These are phyloP conservation scores for Ibycter americanus DNA, from an alignment of 2,797 vertebrate genomes.

Conservation along the genomic window DNA sequence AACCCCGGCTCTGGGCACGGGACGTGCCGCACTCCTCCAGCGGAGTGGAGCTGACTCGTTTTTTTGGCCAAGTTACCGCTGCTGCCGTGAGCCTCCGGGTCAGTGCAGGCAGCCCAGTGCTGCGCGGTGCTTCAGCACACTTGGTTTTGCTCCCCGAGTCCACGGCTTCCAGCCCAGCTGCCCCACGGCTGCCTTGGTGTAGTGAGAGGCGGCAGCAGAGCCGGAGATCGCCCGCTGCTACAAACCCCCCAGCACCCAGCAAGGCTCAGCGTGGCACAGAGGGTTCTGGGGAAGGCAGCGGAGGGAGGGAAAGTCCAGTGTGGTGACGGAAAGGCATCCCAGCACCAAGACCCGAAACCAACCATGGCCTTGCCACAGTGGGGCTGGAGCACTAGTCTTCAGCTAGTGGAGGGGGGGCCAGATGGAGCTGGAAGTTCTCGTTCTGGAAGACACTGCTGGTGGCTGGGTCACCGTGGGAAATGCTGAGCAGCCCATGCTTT, in stretches of 20 bases:
- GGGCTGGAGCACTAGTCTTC: constrained; percentile 71
- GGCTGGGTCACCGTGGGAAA: constrained; percentile 73
- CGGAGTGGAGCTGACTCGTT: accelerated
- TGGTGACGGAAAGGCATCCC: background rate
- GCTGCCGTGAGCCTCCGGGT: accelerated
- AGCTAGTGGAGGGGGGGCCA: constrained; percentile 85
- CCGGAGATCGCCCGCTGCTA: background rate
- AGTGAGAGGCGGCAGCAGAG: background rate
- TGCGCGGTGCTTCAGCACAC: accelerated
- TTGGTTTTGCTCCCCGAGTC: background rate
- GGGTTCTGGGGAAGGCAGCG: background rate
- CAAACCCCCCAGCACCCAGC: background rate
- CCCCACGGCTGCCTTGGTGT: accelerated
- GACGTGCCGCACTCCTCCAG: background rate
- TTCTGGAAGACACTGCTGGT: constrained; percentile 84
- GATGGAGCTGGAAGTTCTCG: constrained; percentile 89
- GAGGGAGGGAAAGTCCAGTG: accelerated
- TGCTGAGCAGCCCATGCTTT: constrained; percentile 75
- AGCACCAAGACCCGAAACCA: background rate
- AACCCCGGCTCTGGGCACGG: background rate
- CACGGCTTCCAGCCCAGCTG: background rate
- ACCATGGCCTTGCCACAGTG: accelerated
- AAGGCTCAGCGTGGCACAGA: background rate
- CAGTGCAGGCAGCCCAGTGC: background rate
- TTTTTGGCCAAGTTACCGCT: background rate